A percentile compares a stretch with the other conserved stretches of the same genome.
Conservation (phyloP, 2,888 invertebrate genomes). For the Adelognathus sp. region DNA sequence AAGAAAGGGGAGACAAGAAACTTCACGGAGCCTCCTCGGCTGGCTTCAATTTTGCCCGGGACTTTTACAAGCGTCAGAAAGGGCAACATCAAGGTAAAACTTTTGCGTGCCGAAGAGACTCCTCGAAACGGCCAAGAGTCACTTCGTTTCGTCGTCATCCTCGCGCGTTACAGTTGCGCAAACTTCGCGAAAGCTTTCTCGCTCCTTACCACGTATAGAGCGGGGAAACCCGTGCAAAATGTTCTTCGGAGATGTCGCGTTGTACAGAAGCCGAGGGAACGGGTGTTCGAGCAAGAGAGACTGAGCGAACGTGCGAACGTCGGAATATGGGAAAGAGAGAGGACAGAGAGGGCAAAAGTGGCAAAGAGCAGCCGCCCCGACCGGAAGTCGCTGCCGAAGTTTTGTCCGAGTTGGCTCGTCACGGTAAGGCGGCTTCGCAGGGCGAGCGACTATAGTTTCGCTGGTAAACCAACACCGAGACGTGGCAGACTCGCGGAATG, state of each 20-base stretch:
- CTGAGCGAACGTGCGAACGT: neutral
- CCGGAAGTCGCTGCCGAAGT: conserved; percentile 41
- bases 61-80: neutral
- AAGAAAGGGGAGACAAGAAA: neutral
- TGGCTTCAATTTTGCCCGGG: neutral
- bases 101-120: neutral
- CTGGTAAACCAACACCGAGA: conserved; percentile 39
- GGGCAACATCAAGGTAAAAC: neutral
- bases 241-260: conserved; percentile 40
- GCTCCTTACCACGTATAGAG: too few species aligned
- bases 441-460: conserved; percentile 35
- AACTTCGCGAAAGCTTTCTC: neutral
- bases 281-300: neutral
- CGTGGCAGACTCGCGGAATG: conserved; percentile 10
- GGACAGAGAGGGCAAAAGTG: neutral
- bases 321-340: neutral
- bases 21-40: neutral
- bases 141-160: neutral
- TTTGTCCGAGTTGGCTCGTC: conserved; percentile 28
- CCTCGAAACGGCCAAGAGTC: neutral
- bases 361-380: conserved; percentile 11
- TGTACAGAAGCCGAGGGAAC: conserved; percentile 2
- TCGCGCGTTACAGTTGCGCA: neutral
- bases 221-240: conserved; percentile 26
- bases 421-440: neutral